Percentiles rank a stretch among this genome's conserved stretches.
phyloP scores from a whole-genome alignment of 1,140 invertebrate genomes.

The Scylla paramamosain region DNA sequence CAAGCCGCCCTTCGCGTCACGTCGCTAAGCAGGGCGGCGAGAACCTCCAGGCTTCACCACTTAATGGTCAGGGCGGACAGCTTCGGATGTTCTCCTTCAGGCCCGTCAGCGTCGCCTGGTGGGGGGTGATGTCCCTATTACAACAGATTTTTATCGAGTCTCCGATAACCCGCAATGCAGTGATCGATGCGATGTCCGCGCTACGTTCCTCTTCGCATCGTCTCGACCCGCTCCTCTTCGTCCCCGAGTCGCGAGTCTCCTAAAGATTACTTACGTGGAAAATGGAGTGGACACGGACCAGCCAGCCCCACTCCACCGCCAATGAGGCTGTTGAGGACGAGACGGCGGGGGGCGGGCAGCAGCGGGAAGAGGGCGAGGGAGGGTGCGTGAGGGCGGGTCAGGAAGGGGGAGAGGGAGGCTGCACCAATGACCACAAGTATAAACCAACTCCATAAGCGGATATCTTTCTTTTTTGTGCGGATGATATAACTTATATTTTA shows the following conservation, averaged over 20 bases:
- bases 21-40: too few relatives aligned
- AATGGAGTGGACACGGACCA: background rate
- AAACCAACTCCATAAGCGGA: slow-evolving; percentile 59
- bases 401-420: background rate
- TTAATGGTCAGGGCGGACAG: too few relatives aligned
- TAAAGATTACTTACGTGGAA: background rate
- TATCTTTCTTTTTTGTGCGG: slow-evolving; percentile 46
- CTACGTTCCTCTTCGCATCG: background rate
- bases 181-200: slow-evolving; percentile 21
- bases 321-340: background rate
- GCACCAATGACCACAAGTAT: slow-evolving; percentile 14
- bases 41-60: too few relatives aligned
- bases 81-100: too few relatives aligned
- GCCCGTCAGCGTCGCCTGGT: slow-evolving; percentile 25
- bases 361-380: background rate
- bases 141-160: slow-evolving; percentile 44
- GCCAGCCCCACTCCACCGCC: background rate
- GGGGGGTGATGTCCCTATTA: slow-evolving; percentile 56
- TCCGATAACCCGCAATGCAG: slow-evolving; percentile 50
- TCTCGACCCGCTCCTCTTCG: background rate
- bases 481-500: slow-evolving; percentile 66
- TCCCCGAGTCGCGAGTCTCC: too few relatives aligned
- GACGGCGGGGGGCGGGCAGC: background rate
- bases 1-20: too few relatives aligned
- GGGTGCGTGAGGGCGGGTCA: background rate